Base-by-base conservation (phyloP, 2,888 invertebrate species). In the Spisula solida region DNA sequence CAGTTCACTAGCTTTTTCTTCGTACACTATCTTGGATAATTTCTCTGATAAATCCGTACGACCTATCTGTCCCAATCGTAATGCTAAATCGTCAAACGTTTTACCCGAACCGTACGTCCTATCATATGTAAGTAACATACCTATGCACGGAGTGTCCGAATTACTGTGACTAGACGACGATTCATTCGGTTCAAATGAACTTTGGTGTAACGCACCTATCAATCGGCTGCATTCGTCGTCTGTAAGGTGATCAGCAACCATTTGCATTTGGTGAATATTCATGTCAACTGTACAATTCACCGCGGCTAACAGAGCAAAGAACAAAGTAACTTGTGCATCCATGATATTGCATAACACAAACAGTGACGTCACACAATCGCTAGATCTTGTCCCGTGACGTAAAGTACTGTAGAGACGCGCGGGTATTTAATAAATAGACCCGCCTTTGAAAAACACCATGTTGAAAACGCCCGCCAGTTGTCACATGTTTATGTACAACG, bases 181-280 rank as follows among this genome's bases (percentile, higher is more conserved):
- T n/a, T 88, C 80, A n/a, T 90, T 85, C 47, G 94, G 80, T 88
- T 89, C 90, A 66, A 91, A 93, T 14, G 82, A 84, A 29, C 89
- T 92, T 79, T 93, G 86, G 48, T 93, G 91, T 1, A 96, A 90
- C 34, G 94, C 93, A 14, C 91, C 90, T 4, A 93, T 88, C 0
- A 96, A 89, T n/a, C 89, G 87, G 16, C 88, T 87, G 84, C 96
- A 96, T 86, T 95, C 95, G 1, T 90, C 82, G 47, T 48, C 34
- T 6, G 93, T 91, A 47, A 96, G 89, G 85, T 95, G 95, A 84
- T 95, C 95, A 1, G 96, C 93, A 10, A 96, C 93, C 82, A 93
- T 94, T 84, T 95, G 94, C n/a, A 96, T 79, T 86, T 96, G 94
- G 66, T 94, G 94, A 48, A 94, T 92, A 86, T 95, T 96, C 75